Conservation (phyloP, 2,113 vertebrate genomes). For the Lophochroa leadbeateri region DNA sequence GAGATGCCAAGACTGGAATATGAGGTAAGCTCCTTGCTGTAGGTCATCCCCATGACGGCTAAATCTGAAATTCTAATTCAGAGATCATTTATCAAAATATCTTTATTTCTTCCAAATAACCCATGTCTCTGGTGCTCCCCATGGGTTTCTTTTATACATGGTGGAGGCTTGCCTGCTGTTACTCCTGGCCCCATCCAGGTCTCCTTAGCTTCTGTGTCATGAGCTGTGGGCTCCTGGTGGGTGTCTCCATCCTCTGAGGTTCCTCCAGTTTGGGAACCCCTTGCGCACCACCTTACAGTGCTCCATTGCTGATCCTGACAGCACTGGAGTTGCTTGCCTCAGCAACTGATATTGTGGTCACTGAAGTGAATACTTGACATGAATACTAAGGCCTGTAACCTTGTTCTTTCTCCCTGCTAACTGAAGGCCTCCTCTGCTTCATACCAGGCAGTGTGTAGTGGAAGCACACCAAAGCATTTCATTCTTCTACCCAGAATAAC, state of each 20-base stretch:
- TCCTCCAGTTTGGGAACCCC: fast-evolving
- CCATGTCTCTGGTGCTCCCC: fast-evolving
- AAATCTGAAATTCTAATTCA: neutral
- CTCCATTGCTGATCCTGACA: fast-evolving
- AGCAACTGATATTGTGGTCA: fast-evolving
- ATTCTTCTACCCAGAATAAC: neutral
- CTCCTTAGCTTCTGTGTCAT: neutral
- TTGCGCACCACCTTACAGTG: fast-evolving
- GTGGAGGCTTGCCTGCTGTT: fast-evolving
- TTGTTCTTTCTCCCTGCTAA: neutral
- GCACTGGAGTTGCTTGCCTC: fast-evolving
- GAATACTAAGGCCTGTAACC: neutral
- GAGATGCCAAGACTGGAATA: neutral
- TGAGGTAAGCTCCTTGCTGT: neutral
- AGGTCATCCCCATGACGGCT: neutral
- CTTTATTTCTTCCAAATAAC: neutral
- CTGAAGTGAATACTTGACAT: neutral
- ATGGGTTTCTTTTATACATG: neutral
- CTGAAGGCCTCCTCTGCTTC: neutral
- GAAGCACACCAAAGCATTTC: neutral
- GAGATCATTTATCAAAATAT: neutral
- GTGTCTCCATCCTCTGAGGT: neutral
- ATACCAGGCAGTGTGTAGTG: neutral
- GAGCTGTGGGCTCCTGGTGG: neutral
- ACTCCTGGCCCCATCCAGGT: neutral